These are phyloP conservation scores for Drosophila nasuta DNA, from an alignment of 1,140 invertebrate species.

Conservation along the genomic window DNA sequence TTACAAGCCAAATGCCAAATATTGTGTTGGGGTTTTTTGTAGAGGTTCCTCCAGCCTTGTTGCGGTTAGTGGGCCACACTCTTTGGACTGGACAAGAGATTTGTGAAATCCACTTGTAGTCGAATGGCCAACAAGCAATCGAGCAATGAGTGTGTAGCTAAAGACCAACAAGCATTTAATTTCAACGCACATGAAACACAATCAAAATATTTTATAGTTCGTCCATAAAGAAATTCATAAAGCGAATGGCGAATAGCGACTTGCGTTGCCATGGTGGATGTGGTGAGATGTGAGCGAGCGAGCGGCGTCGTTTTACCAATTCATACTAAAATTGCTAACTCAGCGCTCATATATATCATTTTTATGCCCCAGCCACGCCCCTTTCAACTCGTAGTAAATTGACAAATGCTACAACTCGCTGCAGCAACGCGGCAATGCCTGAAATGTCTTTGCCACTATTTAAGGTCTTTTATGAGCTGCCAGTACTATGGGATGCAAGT, in stretches of 20 bases:
- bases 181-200: constrained; percentile 53
- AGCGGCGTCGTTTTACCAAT: constrained; percentile 58
- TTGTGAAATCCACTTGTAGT: constrained; percentile 49
- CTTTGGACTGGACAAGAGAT: constrained; percentile 17
- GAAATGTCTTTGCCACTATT: constrained; percentile 84
- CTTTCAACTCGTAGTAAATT: constrained; percentile 82
- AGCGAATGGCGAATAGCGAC: constrained; percentile 52
- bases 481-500: constrained; percentile 23
- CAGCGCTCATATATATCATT: constrained; percentile 80
- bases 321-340: constrained; percentile 82
- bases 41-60: background rate
- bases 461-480: constrained; percentile 71
- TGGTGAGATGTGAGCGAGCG: constrained; percentile 22
- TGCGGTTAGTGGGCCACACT: constrained; percentile 65
- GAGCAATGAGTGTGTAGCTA: constrained; percentile 11
- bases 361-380: constrained; percentile 83
- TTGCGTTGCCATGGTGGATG: background rate
- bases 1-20: constrained; percentile 67
- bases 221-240: constrained; percentile 75
- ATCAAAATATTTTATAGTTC: constrained; percentile 80
- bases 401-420: constrained; percentile 70
- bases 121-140: constrained; percentile 40
- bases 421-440: constrained; percentile 57
- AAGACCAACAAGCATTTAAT: constrained; percentile 69
- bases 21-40: constrained; percentile 36